phyloP scores from a whole-genome alignment of 2,888 invertebrate genomes.

The Spisula subtruncata region DNA sequence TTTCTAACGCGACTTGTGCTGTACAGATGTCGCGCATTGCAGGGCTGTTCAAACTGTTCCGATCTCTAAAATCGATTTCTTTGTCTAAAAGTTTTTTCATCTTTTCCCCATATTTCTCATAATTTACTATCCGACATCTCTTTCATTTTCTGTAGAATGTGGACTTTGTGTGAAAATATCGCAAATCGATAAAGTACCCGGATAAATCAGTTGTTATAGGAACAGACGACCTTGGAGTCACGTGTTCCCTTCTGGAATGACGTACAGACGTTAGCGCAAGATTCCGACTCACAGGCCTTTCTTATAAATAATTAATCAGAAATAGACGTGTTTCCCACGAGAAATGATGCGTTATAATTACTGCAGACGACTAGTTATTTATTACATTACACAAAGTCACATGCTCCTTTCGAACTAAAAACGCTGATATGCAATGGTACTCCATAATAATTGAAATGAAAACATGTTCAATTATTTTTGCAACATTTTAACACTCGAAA shows the following conservation, averaged over 20 bases:
- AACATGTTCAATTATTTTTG: background rate
- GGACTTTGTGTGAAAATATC: conserved; percentile 39
- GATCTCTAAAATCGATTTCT: conserved; percentile 56
- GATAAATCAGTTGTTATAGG: background rate
- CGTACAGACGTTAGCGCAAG: background rate
- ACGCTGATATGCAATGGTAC: background rate
- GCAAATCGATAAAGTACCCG: conserved; percentile 47
- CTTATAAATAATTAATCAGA: conserved; percentile 61
- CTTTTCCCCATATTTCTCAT: conserved; percentile 46
- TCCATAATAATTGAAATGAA: background rate
- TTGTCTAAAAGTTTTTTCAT: conserved; percentile 51
- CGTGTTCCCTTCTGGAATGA: background rate
- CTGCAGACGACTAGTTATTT: background rate
- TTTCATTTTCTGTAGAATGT: conserved; percentile 43
- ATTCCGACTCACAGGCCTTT: conserved; percentile 2
- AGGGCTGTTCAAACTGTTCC: conserved; percentile 16
- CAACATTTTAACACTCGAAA: background rate
- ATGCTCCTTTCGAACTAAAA: background rate
- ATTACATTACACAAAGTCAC: background rate
- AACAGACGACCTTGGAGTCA: conserved; percentile 7
- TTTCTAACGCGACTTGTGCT: background rate
- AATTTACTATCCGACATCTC: conserved; percentile 51
- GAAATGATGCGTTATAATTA: conserved; percentile 41
- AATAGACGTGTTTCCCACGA: conserved; percentile 58
- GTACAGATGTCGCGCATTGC: conserved; percentile 40